phyloP scores from a whole-genome alignment of 2,888 invertebrate species.

The Pheosia tremula region DNA sequence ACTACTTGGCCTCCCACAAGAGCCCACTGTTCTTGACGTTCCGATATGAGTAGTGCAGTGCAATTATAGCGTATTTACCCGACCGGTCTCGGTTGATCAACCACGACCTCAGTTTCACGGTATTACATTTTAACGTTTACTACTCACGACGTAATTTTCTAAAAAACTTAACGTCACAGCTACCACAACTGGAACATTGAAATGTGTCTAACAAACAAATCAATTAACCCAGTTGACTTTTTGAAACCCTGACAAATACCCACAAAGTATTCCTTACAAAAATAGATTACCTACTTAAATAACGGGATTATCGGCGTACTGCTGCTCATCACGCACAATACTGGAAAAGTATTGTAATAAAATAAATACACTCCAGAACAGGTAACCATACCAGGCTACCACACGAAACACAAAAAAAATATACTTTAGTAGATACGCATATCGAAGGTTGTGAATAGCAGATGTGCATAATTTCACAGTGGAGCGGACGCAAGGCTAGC shows the following conservation, averaged over 20 bases:
- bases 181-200: slow-evolving; percentile 7
- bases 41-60: slow-evolving; percentile 56
- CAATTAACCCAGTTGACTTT: slow-evolving; percentile 35
- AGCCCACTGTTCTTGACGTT: slow-evolving; percentile 65
- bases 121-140: slow-evolving; percentile 22
- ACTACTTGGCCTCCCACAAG: slow-evolving; percentile 54
- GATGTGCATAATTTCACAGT: slow-evolving; percentile 80
- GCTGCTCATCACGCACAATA: background rate
- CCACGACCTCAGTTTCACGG: slow-evolving; percentile 37
- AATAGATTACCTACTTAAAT: too few relatives aligned
- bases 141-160: slow-evolving; percentile 19
- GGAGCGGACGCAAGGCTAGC: slow-evolving; percentile 70
- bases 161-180: slow-evolving; percentile 9
- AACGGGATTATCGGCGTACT: slow-evolving; percentile 3
- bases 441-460: slow-evolving; percentile 49
- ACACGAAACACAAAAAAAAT: slow-evolving; percentile 14
- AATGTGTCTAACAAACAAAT: slow-evolving; percentile 29
- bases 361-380: background rate
- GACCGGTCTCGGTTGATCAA: slow-evolving; percentile 46
- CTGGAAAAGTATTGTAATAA: background rate
- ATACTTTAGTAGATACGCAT: slow-evolving; percentile 5
- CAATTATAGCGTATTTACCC: slow-evolving; percentile 50
- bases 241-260: slow-evolving; percentile 5
- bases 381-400: background rate
- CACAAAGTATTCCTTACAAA: slow-evolving; percentile 8